Percentiles rank a stretch among this genome's conserved stretches.
Evolutionary conservation across 2,797 vertebrate species (phyloP).

Genomic region (Anniella stebbinsi): DNA sequence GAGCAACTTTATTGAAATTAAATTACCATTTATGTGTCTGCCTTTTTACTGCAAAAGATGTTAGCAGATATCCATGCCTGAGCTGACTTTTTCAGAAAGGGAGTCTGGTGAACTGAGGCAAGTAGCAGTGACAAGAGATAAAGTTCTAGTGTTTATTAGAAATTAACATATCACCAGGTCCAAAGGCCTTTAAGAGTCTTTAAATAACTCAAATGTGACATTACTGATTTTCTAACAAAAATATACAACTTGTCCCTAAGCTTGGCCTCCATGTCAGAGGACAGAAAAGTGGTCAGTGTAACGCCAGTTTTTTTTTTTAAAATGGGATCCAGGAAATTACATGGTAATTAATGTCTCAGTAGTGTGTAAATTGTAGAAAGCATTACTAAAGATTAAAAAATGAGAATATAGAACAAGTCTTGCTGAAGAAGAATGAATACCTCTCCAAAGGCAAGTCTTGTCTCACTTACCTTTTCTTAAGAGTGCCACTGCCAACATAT

Average conservation of each 20-base stretch:
- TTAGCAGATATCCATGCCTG: background rate
- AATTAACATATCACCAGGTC: background rate
- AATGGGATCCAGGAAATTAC: background rate
- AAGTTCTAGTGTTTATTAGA: background rate
- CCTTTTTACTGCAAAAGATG: background rate
- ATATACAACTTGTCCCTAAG: background rate
- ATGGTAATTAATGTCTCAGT: background rate
- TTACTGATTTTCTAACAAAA: background rate
- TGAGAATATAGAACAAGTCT: background rate
- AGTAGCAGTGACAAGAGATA: background rate
- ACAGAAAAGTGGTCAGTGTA: background rate
- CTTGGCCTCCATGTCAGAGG: background rate
- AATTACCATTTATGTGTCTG: background rate
- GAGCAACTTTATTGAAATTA: background rate
- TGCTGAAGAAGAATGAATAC: background rate
- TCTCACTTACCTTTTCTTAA: background rate
- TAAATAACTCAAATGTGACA: background rate
- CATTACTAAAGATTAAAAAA: background rate
- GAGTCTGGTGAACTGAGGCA: background rate
- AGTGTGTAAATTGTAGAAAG: background rate
- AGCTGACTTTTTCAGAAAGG: conserved; percentile 4
- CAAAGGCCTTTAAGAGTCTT: background rate
- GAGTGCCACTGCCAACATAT: background rate
- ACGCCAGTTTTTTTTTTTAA: background rate
- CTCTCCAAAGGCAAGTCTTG: background rate